Conservation (phyloP, 92 coral and sea anemone species). For the Palythoa grandis region DNA sequence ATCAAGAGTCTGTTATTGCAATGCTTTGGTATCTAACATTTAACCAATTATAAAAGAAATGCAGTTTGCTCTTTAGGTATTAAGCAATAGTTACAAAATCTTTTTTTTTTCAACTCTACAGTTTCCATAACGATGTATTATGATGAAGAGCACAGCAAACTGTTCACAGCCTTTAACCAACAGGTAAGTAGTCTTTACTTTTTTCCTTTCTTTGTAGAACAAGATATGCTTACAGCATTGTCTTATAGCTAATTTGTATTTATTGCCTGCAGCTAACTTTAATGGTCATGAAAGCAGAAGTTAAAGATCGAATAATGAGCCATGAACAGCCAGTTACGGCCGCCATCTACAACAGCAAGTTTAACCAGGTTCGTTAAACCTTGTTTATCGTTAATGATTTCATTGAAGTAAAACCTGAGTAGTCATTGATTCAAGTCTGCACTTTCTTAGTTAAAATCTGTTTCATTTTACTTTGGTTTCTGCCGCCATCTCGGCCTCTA, state of each 20-base stretch:
- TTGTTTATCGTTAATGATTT: background rate
- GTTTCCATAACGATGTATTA: conserved; percentile 90
- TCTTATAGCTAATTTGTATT: background rate
- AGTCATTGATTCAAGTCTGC: too few relatives aligned
- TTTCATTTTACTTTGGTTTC: too few relatives aligned
- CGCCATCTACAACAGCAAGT: conserved; percentile 93
- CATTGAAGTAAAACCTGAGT: too few relatives aligned
- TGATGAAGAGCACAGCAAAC: conserved; percentile 92
- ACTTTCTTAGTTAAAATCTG: background rate
- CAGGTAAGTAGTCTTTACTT: conserved; percentile 57
- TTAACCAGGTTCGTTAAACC: conserved; percentile 73
- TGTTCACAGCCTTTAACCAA: conserved; percentile 95
- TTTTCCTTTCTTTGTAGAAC: background rate
- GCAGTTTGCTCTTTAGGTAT: background rate
- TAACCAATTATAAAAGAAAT: too few relatives aligned
- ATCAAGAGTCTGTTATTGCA: too few relatives aligned
- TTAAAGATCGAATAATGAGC: conserved; percentile 92
- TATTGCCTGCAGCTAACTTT: conserved; percentile 66
- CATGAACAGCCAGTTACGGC: conserved; percentile 95
- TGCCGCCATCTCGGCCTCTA: too few relatives aligned
- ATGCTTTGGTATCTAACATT: too few relatives aligned
- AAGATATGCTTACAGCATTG: background rate
- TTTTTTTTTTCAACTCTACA: conserved; percentile 5
- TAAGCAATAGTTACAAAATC: background rate
- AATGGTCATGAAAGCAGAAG: conserved; percentile 99